Base-by-base conservation (phyloP, 1,140 invertebrate genomes). In the Medauroidea extradentata region DNA sequence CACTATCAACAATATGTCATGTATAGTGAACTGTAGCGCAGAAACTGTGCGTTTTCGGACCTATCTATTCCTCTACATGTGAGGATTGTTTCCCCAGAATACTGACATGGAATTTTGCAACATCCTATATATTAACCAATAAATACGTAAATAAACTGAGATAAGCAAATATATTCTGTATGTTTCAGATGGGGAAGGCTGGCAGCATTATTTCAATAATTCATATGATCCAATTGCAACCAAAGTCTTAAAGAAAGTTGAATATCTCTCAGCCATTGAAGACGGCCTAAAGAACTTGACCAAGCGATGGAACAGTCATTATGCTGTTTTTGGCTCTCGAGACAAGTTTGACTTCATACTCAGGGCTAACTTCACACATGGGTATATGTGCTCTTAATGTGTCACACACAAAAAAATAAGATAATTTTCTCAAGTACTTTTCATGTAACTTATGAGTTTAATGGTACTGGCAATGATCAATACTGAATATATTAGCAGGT, bases 281-380 rank as follows among this genome's bases (percentile, higher is more conserved):
- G 76, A 81, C 19, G 87, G 86, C 1, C 78, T 90, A 3, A 79
- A 75, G 46, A 89, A 88, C 70, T 83, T 83, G 1, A 88, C 86
- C 1, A 81, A 79, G 61, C 81, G 84, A 19, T 87, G 85, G 59
- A 86, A 87, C 64, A 85, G 84, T 82, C 80, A 84, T 3, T 88
- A 88, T 63, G 85, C 87, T 0, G 88, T 88, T 70, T 68, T 89
- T 1, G 85, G 85, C 21, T 89, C 87, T 0, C 74, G 78, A 65
- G 79, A 82, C 9, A 77, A 83, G 61, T 74, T 90, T 1, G 82
- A 87, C 65, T 88, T 85, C 66, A 78, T 87, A 25, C 79, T 87
- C 0, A 81, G 83, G 66, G 80, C 82, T 1, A 87, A 88, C 67
- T 88, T 82, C 74, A 78, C 85, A 1, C 70, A 78, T 44, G 78